A percentile compares a stretch with the other conserved stretches of the same genome.
phyloP scores from a whole-genome alignment of 2,113 vertebrate species.

The Micromys minutus region DNA sequence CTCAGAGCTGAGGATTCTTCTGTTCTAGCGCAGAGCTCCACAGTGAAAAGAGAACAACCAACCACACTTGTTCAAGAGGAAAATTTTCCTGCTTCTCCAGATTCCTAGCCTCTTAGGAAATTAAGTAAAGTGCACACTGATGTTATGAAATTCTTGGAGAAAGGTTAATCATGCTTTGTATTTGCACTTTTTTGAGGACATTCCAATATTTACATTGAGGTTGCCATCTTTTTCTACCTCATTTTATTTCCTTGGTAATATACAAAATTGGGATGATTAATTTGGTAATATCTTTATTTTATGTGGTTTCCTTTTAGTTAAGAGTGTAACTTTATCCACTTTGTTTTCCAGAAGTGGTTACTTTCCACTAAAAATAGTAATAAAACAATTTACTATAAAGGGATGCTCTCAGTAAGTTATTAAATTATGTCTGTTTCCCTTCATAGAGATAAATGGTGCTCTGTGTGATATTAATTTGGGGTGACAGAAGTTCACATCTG shows the following conservation, averaged over 20 bases:
- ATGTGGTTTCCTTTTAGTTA: neutral
- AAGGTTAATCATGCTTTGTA: neutral
- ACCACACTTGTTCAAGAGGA: neutral
- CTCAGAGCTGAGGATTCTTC: neutral
- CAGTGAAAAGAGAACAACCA: neutral
- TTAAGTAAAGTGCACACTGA: neutral
- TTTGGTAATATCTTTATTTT: neutral
- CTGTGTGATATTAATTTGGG: neutral
- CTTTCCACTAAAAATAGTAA: neutral
- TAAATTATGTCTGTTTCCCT: neutral
- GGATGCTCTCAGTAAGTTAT: neutral
- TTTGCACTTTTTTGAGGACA: neutral
- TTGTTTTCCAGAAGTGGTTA: neutral
- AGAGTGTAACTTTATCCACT: neutral
- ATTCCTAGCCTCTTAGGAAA: neutral
- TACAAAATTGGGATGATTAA: neutral
- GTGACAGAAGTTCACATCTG: neutral
- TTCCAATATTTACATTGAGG: neutral
- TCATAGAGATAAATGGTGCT: neutral
- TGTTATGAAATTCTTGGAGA: neutral
- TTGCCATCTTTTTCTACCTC: neutral
- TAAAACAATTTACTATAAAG: neutral
- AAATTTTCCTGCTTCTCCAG: neutral
- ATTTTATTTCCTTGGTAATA: constrained; percentile 3
- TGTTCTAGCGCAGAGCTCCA: neutral